phyloP scores from a whole-genome alignment of 2,888 invertebrate genomes.

The Kryphioiulus occultus region DNA sequence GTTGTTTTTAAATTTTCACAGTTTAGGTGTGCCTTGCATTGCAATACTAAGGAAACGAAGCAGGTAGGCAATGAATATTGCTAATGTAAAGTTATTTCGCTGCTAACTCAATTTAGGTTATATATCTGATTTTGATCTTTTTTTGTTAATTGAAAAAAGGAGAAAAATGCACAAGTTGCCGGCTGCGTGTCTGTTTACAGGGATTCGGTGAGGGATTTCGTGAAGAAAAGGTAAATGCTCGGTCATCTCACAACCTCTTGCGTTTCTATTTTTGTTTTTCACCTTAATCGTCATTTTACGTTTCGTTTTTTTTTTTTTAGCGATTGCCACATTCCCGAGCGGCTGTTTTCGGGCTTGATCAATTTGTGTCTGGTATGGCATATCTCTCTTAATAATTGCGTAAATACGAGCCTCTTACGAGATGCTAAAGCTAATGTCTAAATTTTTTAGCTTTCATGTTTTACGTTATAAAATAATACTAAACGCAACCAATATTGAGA shows the following conservation, averaged over 20 bases:
- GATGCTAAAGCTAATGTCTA: too few relatives aligned
- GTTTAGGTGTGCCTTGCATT: neutral
- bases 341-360: neutral
- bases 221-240: neutral
- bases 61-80: too few relatives aligned
- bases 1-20: neutral
- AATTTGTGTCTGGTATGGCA: neutral
- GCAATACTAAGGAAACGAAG: neutral
- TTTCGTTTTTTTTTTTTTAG: neutral
- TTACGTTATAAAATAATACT: too few relatives aligned
- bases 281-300: too few relatives aligned
- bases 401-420: too few relatives aligned
- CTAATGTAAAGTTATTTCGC: too few relatives aligned
- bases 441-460: too few relatives aligned
- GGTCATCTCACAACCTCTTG: neutral
- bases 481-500: too few relatives aligned
- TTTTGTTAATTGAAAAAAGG: neutral
- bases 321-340: constrained; percentile 11
- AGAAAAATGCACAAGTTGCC: neutral
- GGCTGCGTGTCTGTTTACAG: neutral
- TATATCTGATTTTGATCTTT: too few relatives aligned
- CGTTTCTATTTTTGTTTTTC: neutral
- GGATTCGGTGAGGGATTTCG: neutral
- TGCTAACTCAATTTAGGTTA: too few relatives aligned
- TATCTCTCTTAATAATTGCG: neutral